Evolutionary conservation across 2,113 vertebrate genomes (phyloP).

Genomic region (Mormoops blainvillei): DNA sequence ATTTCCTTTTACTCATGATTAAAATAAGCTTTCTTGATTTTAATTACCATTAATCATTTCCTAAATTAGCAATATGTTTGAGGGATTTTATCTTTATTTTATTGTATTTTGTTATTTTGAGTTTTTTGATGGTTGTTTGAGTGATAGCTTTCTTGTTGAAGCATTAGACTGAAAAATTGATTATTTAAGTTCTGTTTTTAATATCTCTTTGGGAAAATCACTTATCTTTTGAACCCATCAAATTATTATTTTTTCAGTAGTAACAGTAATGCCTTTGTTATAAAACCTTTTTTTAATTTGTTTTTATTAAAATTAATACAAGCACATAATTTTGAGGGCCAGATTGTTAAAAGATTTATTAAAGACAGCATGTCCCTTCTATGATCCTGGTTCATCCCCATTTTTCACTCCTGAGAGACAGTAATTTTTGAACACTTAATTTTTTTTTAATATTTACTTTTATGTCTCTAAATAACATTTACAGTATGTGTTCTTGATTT

Average conservation of each 20-base stretch:
- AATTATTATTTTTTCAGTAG: background rate
- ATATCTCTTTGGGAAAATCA: background rate
- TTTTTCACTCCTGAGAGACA: background rate
- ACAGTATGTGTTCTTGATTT: background rate
- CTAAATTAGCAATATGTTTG: background rate
- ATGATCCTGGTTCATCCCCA: background rate
- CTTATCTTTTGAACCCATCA: background rate
- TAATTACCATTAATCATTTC: background rate
- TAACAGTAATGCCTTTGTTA: background rate
- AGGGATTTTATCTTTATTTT: background rate
- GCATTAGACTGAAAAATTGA: background rate
- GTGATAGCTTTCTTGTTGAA: background rate
- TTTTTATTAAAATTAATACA: background rate
- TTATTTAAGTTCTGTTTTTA: background rate
- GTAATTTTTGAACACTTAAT: background rate
- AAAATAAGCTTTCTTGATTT: background rate
- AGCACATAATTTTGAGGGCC: background rate
- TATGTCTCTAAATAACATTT: background rate
- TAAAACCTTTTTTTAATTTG: background rate
- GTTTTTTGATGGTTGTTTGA: background rate
- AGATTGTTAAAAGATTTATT: background rate
- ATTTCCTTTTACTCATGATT: background rate
- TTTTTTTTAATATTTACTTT: background rate
- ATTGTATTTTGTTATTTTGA: background rate
- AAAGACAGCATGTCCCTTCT: background rate